Evolutionary conservation across 2,113 vertebrate genomes (phyloP).

Genomic region (Hiodon tergisus): DNA sequence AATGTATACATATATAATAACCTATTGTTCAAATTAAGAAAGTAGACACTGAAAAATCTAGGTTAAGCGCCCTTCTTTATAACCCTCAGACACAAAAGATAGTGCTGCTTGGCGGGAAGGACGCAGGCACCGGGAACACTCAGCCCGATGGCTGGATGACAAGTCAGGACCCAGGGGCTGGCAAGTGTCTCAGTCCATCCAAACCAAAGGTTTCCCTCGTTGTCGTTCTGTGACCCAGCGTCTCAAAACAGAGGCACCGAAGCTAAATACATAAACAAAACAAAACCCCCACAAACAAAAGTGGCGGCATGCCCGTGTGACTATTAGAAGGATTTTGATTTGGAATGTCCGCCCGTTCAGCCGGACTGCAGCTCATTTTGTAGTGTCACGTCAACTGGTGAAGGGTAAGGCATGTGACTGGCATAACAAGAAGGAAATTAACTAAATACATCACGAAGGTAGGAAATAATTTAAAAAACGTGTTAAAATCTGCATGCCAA

Average conservation of each 20-base stretch:
- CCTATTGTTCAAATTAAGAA: neutral
- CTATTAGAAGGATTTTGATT: no score
- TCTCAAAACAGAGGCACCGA: neutral
- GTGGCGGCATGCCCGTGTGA: no score
- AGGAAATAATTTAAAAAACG: no score
- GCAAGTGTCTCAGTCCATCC: neutral
- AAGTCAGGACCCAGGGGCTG: neutral
- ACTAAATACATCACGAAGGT: no score
- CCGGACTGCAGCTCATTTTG: no score
- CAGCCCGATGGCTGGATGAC: neutral
- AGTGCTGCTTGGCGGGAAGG: neutral
- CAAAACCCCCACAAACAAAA: no score
- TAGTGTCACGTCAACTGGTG: no score
- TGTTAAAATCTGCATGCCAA: no score
- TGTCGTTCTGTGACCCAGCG: neutral
- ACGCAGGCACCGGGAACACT: neutral
- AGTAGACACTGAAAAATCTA: neutral
- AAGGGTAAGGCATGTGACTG: no score
- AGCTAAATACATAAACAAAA: neutral
- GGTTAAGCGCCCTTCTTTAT: neutral
- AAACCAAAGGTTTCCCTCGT: neutral
- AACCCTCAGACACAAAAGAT: neutral
- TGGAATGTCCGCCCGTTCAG: no score
- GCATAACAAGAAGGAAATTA: no score
- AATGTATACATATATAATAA: no score